Evolutionary conservation across 1,140 invertebrate species (phyloP), one percentile per base, ranked within the genome.

Genomic region (Nylanderia fulva): DNA sequence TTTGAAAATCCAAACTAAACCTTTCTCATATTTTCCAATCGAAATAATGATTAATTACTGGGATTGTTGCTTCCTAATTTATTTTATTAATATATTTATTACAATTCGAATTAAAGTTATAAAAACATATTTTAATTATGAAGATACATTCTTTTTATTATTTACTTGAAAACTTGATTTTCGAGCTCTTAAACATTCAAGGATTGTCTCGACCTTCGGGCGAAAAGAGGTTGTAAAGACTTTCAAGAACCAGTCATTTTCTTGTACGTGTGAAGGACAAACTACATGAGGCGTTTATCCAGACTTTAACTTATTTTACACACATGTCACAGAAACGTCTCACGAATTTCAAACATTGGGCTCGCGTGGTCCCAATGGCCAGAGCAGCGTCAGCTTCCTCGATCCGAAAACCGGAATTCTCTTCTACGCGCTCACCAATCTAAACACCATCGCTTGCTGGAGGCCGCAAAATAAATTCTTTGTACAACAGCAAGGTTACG

Each of bases 381-480:
- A 98, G 91, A 97, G 97, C 18, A 97, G 97, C 75, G 96, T 96
- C 0, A 96, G 97, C 21, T 97, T 97, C 85, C 91, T 97, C 11
- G 97, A 98, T 88, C 95, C 96, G 18, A 96, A 96, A 66, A 96
- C 96, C 0, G 96, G 96, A 1, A 96, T 98, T 11, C 93, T 98
- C 0, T 97, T 98, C 91, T 98, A 98, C 91, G 96, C 97, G 1
- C 94, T 97, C 60, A 95, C 97, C 0, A 97, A 97, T 92, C 92
- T 97, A 21, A 97, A 98, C 89, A 96, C 97, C 2, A 95, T 98
- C 0, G 97, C 96, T 1, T 98, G 97, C 87, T 98, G 97, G 97
- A 96, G 96, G 75, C 97, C 97, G 0, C 96, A 96, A 75, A 96
- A 96, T 6, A 95, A 95, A 0, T 97, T 97, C 83, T 95, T 91